Evolutionary conservation across 1,140 invertebrate genomes (phyloP), one percentile per base, ranked within the genome.

Genomic region (Daktulosphaira vitifoliae): DNA sequence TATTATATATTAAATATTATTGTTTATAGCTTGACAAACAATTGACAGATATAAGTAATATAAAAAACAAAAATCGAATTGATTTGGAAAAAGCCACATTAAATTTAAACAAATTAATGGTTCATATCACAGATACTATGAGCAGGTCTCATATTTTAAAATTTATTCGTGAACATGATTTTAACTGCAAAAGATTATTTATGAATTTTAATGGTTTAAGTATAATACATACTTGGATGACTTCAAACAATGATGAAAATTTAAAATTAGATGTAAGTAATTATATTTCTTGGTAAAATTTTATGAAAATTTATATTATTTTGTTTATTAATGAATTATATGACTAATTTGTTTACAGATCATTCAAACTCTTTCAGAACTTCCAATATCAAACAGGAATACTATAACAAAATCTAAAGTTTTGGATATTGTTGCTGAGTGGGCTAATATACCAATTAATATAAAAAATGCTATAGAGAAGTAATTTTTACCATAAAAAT

Each of bases 181-280:
- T 87, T 66, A 85, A 84, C 1, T 97, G 84, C 76, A 83, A 88
- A 16, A 77, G 93, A 25, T 78, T 97, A 25, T 96, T 97, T 75
- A 78, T 97, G 15, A 94, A 96, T 78, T 97, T 97, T 77, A 91
- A 96, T 73, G 94, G 93, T 1, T 77, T 98, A 26, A 79, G 88
- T 9, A 76, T 97, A 23, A 79, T 98, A 42, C 92, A 92, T 79
- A 90, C 88, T 44, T 97, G 94, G 84, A 95, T 96, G 82, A 33
- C 13, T 15, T 62, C 42, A 33, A 62, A 33, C 29, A 22, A 62
- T 8, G 26, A 62, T 8, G 16, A 62, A 22, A 22, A 13, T 22
- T 22, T 59, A 1, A 62, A 62, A 46, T 33, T 62, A 46, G 67
- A 53, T 38, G 49, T 49, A 64, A 67, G 11, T 5, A 18, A 15